phyloP scores from a whole-genome alignment of 2,113 vertebrate genomes.

The Cynocephalus volans region DNA sequence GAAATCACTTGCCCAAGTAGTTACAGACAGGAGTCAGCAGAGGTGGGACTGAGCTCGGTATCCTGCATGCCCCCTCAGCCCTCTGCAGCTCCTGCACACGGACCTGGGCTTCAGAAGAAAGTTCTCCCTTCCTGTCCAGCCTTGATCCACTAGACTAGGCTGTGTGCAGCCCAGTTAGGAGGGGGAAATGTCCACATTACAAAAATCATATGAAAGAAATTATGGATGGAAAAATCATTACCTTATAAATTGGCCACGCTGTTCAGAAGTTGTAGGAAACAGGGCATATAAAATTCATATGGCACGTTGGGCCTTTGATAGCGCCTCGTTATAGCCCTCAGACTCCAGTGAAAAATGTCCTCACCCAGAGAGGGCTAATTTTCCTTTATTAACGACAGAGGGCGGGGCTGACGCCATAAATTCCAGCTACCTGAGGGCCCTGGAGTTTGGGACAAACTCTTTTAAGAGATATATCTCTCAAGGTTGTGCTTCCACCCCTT shows the following conservation, averaged over 20 bases:
- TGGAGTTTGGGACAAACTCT: slow-evolving; percentile 12
- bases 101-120: background rate
- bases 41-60: no score
- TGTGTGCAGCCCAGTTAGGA: slow-evolving; percentile 77
- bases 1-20: background rate
- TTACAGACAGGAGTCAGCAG: background rate
- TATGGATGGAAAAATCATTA: slow-evolving; percentile 92
- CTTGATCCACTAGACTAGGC: slow-evolving; percentile 85
- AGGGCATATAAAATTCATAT: slow-evolving; percentile 90
- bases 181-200: slow-evolving; percentile 86
- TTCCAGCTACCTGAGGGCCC: slow-evolving; percentile 75
- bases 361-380: slow-evolving; percentile 88
- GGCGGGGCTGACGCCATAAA: slow-evolving; percentile 84
- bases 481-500: background rate
- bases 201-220: slow-evolving; percentile 91
- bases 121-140: slow-evolving; percentile 64
- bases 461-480: background rate
- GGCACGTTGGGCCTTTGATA: slow-evolving; percentile 89
- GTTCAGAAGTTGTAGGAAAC: slow-evolving; percentile 91
- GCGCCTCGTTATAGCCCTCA: slow-evolving; percentile 86
- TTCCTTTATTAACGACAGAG: slow-evolving; percentile 87
- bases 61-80: accelerated
- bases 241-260: slow-evolving; percentile 91
- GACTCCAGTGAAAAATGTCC: slow-evolving; percentile 89
- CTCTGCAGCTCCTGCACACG: background rate